phyloP scores from a whole-genome alignment of 2,797 vertebrate species.

The Clarias pachynema region DNA sequence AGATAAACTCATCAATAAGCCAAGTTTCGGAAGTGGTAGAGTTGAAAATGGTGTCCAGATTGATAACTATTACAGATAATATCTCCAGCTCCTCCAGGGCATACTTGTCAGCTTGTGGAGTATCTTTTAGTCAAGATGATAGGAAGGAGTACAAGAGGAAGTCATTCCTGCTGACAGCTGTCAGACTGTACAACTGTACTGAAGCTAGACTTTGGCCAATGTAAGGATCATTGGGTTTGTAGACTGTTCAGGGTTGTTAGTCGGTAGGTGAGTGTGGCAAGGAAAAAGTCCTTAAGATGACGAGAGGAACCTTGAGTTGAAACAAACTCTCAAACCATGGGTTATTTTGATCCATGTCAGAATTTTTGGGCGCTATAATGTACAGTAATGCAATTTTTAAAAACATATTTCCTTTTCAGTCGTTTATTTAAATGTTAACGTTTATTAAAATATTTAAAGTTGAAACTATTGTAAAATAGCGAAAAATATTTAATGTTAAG shows the following conservation, averaged over 20 bases:
- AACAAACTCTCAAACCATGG: background rate
- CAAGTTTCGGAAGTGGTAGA: slow-evolving; percentile 1
- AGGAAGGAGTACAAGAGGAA: background rate
- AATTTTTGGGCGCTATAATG: background rate
- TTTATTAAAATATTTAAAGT: background rate
- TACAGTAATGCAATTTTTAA: background rate
- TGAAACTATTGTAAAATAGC: background rate
- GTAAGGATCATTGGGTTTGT: slow-evolving; percentile 12
- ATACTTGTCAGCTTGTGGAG: slow-evolving; percentile 24
- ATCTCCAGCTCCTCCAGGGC: slow-evolving; percentile 25
- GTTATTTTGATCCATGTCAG: background rate
- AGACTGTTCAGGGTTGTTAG: slow-evolving; percentile 4
- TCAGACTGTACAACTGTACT: slow-evolving; percentile 18
- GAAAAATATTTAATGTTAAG: background rate
- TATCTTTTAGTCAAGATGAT: slow-evolving; percentile 24
- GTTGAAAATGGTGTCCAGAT: slow-evolving; percentile 16
- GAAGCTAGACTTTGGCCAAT: background rate
- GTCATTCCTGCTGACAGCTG: slow-evolving; percentile 20
- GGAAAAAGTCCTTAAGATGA: background rate
- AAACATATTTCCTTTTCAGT: background rate
- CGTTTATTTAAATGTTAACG: background rate
- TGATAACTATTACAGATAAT: slow-evolving; percentile 33
- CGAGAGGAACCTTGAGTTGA: background rate
- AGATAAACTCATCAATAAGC: slow-evolving; percentile 30
- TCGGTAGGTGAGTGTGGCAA: background rate